Percentiles rank a stretch among this genome's conserved stretches.
These are phyloP conservation scores for Agriotes lineatus DNA, from an alignment of 2,888 invertebrate genomes.

Conservation along the genomic window DNA sequence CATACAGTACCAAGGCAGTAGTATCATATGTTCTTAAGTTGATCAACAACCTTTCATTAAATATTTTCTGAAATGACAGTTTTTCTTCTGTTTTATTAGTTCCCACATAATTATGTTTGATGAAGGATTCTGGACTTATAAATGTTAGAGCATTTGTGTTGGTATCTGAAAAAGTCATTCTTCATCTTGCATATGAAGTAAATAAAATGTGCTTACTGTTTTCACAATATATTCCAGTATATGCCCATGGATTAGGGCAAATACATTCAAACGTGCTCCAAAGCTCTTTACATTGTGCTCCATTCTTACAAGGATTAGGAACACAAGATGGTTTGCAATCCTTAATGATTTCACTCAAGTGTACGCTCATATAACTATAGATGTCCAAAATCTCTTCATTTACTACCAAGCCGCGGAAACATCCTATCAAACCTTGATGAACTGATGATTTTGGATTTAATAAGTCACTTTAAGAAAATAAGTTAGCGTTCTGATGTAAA, in stretches of 20 bases:
- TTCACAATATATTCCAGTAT: constrained; percentile 90
- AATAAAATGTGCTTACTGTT: constrained; percentile 77
- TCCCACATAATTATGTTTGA: constrained; percentile 83
- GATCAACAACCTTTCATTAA: constrained; percentile 85
- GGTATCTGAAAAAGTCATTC: constrained; percentile 76
- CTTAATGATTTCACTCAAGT: constrained; percentile 90
- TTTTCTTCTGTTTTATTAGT: constrained; percentile 68
- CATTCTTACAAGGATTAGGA: constrained; percentile 93
- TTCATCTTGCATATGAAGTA: not conserved
- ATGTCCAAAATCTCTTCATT: constrained; percentile 93
- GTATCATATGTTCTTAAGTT: constrained; percentile 90
- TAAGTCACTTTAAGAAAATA: constrained; percentile 74
- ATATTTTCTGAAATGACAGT: constrained; percentile 77
- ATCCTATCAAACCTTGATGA: constrained; percentile 91
- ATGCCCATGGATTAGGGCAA: constrained; percentile 94
- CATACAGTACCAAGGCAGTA: constrained; percentile 86
- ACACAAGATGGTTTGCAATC: constrained; percentile 96
- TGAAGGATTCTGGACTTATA: constrained; percentile 81
- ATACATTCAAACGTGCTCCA: constrained; percentile 95
- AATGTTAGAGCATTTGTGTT: constrained; percentile 92
- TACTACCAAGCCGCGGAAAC: constrained; percentile 92
- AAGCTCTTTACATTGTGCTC: constrained; percentile 88
- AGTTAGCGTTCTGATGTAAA: not conserved
- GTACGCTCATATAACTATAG: constrained; percentile 92
- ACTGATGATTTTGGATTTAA: constrained; percentile 83